phyloP scores from a whole-genome alignment of 2,113 vertebrate genomes.

The Candoia aspera region DNA sequence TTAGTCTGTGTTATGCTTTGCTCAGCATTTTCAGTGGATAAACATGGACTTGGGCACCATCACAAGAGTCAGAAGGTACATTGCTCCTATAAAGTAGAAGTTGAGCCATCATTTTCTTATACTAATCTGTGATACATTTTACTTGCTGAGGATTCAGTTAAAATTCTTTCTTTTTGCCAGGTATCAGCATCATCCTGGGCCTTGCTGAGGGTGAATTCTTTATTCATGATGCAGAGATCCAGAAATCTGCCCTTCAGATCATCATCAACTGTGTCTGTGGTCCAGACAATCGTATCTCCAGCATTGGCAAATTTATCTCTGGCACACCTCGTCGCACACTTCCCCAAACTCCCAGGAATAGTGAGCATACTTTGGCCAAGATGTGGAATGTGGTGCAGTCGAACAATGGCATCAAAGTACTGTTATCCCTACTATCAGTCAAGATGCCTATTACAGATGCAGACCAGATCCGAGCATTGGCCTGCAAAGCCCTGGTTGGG shows the following conservation, averaged over 20 bases:
- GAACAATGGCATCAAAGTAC: conserved; percentile 98
- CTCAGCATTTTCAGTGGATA: not conserved
- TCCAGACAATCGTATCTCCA: conserved; percentile 94
- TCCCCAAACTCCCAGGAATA: conserved; percentile 87
- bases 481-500: conserved; percentile 95
- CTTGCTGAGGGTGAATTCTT: conserved; percentile 98
- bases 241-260: conserved; percentile 98
- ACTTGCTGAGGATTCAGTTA: not conserved
- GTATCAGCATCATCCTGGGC: conserved; percentile 96
- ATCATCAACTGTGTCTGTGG: conserved; percentile 97
- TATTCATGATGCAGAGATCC: conserved; percentile 97
- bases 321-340: conserved; percentile 91
- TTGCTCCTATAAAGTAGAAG: not conserved
- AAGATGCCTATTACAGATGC: conserved; percentile 99
- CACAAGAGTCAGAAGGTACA: not conserved
- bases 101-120: not conserved
- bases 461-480: conserved; percentile 92
- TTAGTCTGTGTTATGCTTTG: not conserved
- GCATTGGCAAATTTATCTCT: conserved; percentile 95
- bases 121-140: not conserved
- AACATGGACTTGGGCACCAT: not conserved
- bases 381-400: conserved; percentile 99
- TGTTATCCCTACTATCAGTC: conserved; percentile 91
- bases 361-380: conserved; percentile 90
- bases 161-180: conserved; percentile 64